Evolutionary conservation across 2,113 vertebrate genomes (phyloP), one percentile per base, ranked within the genome.

Genomic region (Eudyptes chrysolophus): DNA sequence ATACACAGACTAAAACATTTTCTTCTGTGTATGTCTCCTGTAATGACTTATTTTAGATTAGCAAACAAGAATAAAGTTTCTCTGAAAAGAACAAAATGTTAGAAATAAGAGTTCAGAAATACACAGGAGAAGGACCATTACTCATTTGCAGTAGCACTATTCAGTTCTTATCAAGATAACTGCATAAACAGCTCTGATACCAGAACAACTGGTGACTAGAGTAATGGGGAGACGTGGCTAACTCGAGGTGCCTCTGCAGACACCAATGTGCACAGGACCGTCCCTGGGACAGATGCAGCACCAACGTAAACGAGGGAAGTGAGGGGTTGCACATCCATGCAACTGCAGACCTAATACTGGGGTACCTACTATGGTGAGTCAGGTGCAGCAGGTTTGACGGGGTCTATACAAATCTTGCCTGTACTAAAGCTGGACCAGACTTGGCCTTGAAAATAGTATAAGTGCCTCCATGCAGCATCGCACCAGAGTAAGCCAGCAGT

Each of bases 311-410:
- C 2, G 30, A 40, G 49, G 15, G 29, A 60, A 38, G 16, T 3
- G n/a, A 38, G 25, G 4, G 19, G 11, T 0, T 70, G 69, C 26
- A 44, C 65, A 20, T 9, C 36, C 10, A 5, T 10, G 8, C 29
- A 22, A 13, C 26, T 16, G 17, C 46, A 64, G 42, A 24, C 18
- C 30, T 11, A 5, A 20, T 7, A 1, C 30, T 29, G 20, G 8
- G 3, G 16, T 6, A 36, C 0, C 2, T 46, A 36, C 51, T 1
- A 1, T 4, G 5, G 26, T 7, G 25, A 87, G 38, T 7, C 11
- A 49, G 51, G 30, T 14, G 30, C 36, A 70, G 51, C 5, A 58
- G 30, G 52, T 55, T 51, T 72, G 30, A 30, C 32, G 40, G 57
- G 32, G 38, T 79, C 68, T 77, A 20, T 65, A 32, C 21, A 60